Evolutionary conservation across 2,888 invertebrate species (phyloP), one percentile per base, ranked within the genome.

Genomic region (Uloborus plumipes): DNA sequence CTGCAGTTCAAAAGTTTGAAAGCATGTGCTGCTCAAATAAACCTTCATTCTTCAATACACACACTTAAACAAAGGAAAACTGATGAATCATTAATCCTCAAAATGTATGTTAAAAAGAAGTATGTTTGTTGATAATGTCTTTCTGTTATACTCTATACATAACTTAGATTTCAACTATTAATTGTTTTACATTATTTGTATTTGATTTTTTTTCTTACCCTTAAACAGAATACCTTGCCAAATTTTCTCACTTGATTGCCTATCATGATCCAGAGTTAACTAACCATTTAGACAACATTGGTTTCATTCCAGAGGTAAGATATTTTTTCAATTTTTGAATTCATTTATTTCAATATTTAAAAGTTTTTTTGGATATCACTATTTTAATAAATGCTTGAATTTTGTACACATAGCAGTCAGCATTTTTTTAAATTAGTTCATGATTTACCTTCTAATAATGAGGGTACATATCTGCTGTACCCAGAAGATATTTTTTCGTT

Each of bases 231-330:
- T 99, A 99, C 89, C 90, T 99, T 85, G 94, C 95, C 6, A 98
- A 99, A 89, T 99, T 99, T 91, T 96, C 96, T 86, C 98, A 98
- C 88, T 91, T 99, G 88, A 94, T 98, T 62, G 94, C 98, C 55
- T 99, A 96, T 89, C 97, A 98, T 88, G 99, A 99, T 89, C 97
- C 99, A 0, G 92, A 93, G 79, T 89, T 99, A 79, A 95, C 96
- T 1, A 95, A 95, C 88, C 99, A 99, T 89, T 91, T 99, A 66
- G 93, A 94, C 87, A 93, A 94, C 18, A 98, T 99, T 86, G 95
- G 94, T 88, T 99, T 99, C 89, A 96, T 91, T 84, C 98, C 99
- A 0, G 98, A 99, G 87, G 90, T 90, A 86, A 87, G 74, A 65
- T 62, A 39, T 13, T 20, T 55, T n/a, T 55, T 9, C 11, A 18